Evolutionary conservation across 1,140 invertebrate genomes (phyloP), one percentile per base, ranked within the genome.

Genomic region (Bombus pyrosoma): DNA sequence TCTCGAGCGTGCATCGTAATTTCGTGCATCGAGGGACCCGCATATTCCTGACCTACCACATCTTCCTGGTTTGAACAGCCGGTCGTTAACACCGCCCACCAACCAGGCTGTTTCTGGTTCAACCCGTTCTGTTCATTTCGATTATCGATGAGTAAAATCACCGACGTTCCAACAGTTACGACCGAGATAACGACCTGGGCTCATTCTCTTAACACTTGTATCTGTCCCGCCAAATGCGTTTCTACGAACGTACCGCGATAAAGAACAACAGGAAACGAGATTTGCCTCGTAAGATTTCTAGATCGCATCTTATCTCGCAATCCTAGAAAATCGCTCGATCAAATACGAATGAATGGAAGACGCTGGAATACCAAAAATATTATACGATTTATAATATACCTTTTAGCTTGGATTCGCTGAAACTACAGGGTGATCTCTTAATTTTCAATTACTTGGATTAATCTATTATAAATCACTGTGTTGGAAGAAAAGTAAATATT

Each of bases 21-120:
- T 86, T 88, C 69, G 80, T 76, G 80, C 25, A 83, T 75, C 59
- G n/a, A 69, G 62, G 64, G 81, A 84, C 86, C 43, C 71, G 86
- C 71, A 76, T 88, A 69, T 75, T 80, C 80, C 76, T 84, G 87
- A 88, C 87, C 87, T 88, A 84, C 71, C 87, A 64, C 47, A 87
- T 87, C 71, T 83, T 87, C 43, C 86, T 88, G 81, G 64, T 80
- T 84, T 71, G 37, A 59, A 87, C 62, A 69, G 75, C 41, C 69
- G 83, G 78, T 81, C 81, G 62, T 88, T 87, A 88, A 87, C 81
- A 79, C 69, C 80, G 85, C 69, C 69, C 76, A 86, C 62, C 79
- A 34, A 43, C 39, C 57, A 57, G 18, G 68, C 22, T 57, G 75
- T 88, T 87, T 88, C 75, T 83, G 75, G 75, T 78, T 87, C 76